Conservation (phyloP, 2,113 vertebrate species). For the Labeo rohita region DNA sequence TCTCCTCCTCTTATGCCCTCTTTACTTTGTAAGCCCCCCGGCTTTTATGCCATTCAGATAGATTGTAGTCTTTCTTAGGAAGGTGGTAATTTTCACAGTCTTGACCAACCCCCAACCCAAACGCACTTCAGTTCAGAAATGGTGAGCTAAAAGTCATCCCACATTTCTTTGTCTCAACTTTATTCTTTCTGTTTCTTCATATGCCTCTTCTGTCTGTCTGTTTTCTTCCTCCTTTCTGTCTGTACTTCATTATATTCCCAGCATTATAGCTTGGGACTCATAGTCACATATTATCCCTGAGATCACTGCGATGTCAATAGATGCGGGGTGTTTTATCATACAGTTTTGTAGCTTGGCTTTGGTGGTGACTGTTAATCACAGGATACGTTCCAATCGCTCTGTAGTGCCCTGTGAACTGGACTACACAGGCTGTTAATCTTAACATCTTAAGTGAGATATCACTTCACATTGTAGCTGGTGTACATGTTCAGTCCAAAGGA, state of each 20-base stretch:
- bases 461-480: background rate
- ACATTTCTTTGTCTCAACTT: background rate
- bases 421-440: slow-evolving; percentile 23
- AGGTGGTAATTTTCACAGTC: slow-evolving; percentile 40
- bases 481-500: background rate
- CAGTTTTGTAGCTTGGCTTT: slow-evolving; percentile 10
- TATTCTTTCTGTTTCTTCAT: background rate
- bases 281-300: background rate
- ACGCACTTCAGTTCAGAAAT: background rate
- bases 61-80: slow-evolving; percentile 48
- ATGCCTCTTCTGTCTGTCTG: background rate
- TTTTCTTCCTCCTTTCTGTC: too few relatives aligned
- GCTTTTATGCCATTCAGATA: slow-evolving; percentile 36
- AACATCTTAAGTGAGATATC: slow-evolving; percentile 2
- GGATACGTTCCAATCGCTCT: background rate
- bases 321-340: background rate
- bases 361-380: slow-evolving; percentile 23
- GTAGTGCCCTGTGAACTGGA: background rate
- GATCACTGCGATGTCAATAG: background rate
- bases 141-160: background rate
- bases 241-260: background rate
- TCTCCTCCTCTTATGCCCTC: background rate
- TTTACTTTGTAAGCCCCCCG: background rate
- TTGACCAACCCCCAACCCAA: background rate
- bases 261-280: background rate